Base-by-base conservation (phyloP, 1,140 invertebrate species). In the Heliconius hermathena region DNA sequence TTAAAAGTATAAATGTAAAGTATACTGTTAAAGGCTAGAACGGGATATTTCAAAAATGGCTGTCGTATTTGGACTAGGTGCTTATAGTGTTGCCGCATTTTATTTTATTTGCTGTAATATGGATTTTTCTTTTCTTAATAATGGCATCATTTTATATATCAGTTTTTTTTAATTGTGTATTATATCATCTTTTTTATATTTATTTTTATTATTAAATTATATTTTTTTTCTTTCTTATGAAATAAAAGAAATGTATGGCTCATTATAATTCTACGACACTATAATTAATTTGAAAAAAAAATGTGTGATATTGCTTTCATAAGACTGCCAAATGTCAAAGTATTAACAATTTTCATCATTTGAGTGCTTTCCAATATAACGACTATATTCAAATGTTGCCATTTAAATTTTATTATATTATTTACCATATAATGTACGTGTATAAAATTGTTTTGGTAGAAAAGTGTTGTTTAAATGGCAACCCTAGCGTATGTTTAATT, bases 11-110 rank as follows among this genome's bases (percentile, higher is more conserved):
- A 66, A 81, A 84, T 82, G 80, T 84, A 84, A 83, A 85, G 84
- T 90, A 91, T 87, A 89, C 88, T 87, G 88, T 90, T 92, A 87
- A 87, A 73, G 85, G 86, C 85, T 92, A 90, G 87, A 82, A 90
- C 87, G 85, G 85, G 83, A 89, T 87, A 86, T 88, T 87, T 83
- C 86, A 79, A 85, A 83, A 85, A 84, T 86, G 83, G 80, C 84
- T 90, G 82, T 88, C 81, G 74, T 46, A 88, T 86, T 84, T 88
- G 83, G 81, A 84, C 77, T 90, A 90, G 89, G 89, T 91, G 90
- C 89, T 91, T 91, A 80, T 74, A 77, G 75, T 81, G 77, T 78
- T 77, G 76, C 76, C 73, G 74, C 38, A 38, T 79, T 71, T 79
- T 74, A 78, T 78, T 77, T 76, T 74, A 78, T 78, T 77, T 76